Conservation (phyloP, 2,888 invertebrate species). For the Leucoptera coffeella region DNA sequence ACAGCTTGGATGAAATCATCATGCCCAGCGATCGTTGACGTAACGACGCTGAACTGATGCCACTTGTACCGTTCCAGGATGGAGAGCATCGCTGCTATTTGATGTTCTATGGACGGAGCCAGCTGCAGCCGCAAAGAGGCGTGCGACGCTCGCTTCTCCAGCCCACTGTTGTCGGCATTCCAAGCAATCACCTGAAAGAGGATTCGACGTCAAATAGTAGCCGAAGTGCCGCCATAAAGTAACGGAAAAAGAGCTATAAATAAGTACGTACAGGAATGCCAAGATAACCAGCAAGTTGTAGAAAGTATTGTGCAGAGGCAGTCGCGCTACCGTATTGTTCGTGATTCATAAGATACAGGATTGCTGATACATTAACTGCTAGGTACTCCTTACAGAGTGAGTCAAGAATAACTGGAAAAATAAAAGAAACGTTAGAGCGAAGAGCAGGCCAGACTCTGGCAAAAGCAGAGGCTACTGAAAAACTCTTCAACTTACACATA, state of each 20-base stretch:
- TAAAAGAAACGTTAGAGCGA: background rate
- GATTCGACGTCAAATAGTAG: background rate
- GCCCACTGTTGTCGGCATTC: constrained; percentile 95
- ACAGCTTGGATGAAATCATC: constrained; percentile 94
- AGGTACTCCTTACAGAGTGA: constrained; percentile 86
- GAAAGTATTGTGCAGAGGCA: constrained; percentile 89
- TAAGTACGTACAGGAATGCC: constrained; percentile 72
- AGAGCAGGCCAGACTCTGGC: no score
- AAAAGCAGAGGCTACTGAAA: no score
- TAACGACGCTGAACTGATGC: constrained; percentile 93
- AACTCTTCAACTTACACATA: no score
- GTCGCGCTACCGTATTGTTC: constrained; percentile 91
- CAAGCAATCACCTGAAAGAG: constrained; percentile 73
- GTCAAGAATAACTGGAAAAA: constrained; percentile 70
- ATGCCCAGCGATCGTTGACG: constrained; percentile 89
- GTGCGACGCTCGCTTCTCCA: constrained; percentile 73
- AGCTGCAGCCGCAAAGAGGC: constrained; percentile 87
- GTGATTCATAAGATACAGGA: constrained; percentile 92
- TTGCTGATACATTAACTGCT: constrained; percentile 83
- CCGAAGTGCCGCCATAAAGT: background rate
- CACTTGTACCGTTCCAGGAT: constrained; percentile 93
- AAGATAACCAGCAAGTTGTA: constrained; percentile 87
- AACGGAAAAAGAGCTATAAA: background rate
- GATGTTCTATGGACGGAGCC: constrained; percentile 94
- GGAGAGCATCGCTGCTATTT: constrained; percentile 92